A percentile compares a stretch with the other conserved stretches of the same genome.
Conservation (phyloP, 2,797 vertebrate species). For the Microchirus variegatus region DNA sequence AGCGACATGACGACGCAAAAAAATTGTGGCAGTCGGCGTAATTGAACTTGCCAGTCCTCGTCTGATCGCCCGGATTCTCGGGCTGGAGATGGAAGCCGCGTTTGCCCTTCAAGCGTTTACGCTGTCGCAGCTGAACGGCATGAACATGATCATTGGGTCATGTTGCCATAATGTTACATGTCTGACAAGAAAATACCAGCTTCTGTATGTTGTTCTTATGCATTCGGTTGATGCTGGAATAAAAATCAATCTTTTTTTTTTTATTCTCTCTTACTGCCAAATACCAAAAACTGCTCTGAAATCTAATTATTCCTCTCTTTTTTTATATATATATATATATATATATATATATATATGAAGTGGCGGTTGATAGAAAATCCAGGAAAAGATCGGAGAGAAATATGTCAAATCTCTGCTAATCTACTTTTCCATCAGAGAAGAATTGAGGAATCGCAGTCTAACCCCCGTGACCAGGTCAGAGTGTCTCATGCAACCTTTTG, state of each 20-base stretch:
- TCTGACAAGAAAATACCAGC: conserved; percentile 5
- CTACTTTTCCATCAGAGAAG: conserved; percentile 31
- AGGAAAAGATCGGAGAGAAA: conserved; percentile 30
- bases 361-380: conserved; percentile 26
- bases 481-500: conserved; percentile 57
- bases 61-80: conserved; percentile 38
- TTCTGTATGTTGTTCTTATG: background rate
- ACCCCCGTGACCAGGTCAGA: conserved; percentile 62
- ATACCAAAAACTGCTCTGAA: no score
- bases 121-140: conserved; percentile 44
- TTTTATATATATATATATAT: no score
- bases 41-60: conserved; percentile 55
- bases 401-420: conserved; percentile 22
- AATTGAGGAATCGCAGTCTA: conserved; percentile 43
- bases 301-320: no score
- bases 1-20: conserved; percentile 46
- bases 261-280: background rate
- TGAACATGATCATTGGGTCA: conserved; percentile 43
- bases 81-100: conserved; percentile 40
- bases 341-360: conserved; percentile 13
- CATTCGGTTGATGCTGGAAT: conserved; percentile 5
- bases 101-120: conserved; percentile 64
- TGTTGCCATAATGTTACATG: conserved; percentile 30
- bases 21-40: conserved; percentile 45
- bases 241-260: background rate